Percentiles rank a stretch among this genome's conserved stretches.
phyloP scores from a whole-genome alignment of 2,888 invertebrate species.

The Tenodera sinensis region DNA sequence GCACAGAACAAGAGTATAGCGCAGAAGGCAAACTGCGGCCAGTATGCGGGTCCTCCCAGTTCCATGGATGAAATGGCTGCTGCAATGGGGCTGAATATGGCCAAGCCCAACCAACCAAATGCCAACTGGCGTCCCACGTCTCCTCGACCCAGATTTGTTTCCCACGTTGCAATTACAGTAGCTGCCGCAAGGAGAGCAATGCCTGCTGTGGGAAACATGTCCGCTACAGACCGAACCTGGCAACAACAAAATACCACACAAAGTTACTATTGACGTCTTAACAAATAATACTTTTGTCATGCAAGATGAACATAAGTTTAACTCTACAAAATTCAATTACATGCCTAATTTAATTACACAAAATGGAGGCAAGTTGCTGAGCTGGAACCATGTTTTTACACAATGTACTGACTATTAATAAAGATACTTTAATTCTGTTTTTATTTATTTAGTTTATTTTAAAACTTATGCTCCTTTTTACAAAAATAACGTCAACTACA shows the following conservation, averaged over 20 bases:
- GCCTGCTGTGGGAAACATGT: constrained; percentile 71
- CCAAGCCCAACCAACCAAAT: constrained; percentile 70
- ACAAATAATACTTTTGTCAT: too few species aligned
- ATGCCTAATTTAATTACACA: too few species aligned
- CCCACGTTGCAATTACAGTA: constrained; percentile 76
- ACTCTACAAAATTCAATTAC: too few species aligned
- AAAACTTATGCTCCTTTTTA: too few species aligned
- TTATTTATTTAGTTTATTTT: too few species aligned
- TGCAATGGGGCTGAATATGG: constrained; percentile 62
- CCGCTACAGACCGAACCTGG: constrained; percentile 57
- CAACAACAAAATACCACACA: background rate
- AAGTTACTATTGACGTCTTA: too few species aligned
- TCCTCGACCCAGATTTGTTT: constrained; percentile 73
- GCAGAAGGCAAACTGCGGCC: constrained; percentile 54
- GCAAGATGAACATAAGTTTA: too few species aligned
- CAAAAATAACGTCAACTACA: too few species aligned
- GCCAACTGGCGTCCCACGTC: constrained; percentile 76
- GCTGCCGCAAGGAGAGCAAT: constrained; percentile 69
- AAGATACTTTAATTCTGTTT: too few species aligned
- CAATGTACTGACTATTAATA: too few species aligned
- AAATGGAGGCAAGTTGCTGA: too few species aligned
- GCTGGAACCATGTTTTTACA: too few species aligned
- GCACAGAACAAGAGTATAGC: constrained; percentile 59
- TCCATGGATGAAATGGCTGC: constrained; percentile 37
- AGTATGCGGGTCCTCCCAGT: constrained; percentile 43